Base-by-base conservation (phyloP, 2,797 vertebrate genomes). In the Antennarius maculatus region DNA sequence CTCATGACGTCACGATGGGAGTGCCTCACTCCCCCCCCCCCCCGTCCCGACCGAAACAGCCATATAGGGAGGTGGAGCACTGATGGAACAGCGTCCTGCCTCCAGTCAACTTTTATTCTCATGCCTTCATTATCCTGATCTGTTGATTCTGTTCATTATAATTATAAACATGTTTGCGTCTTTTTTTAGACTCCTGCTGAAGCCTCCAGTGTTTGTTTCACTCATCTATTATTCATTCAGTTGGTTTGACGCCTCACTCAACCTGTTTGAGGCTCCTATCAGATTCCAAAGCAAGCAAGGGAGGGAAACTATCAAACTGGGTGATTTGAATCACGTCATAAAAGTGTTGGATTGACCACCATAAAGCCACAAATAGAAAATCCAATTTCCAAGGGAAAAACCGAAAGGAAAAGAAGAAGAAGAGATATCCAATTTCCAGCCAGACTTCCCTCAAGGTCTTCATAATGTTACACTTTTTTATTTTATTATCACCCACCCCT, bases 1-100 rank as follows among this genome's bases (percentile, higher is more conserved):
- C 65, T 79, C 71, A 1, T 15, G 5, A 67, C 86, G 85, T 89
- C 87, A 86, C 28, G 54, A 39, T 60, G 78, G 76, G 79, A 57
- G 80, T 65, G 83, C 3, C 9, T 18, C 1, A 11, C n/a, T 2
- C 12, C 10, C n/a, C 7, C 5, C 66, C 43, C 86, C 76, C 86
- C 83, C 23, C 1, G 23, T 1, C 4, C 1, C 2, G 14, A 29
- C 18, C n/a, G 56, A 77, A 37, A 79, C 56, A 7, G 51, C 84
- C 88, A 77, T 81, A 82, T 80, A 87, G 69, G 88, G 84, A 81
- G 27, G 28, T 41, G 54, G 14, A 42, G 39, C 17, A 1, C 12
- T 2, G 16, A 6, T 46, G 39, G 47, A 27, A 6, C 10, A 0
- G 49, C n/a, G 37, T 66, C 53, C 42, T 13, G n/a, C 7, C 18